These are phyloP conservation scores for Pemphigus obesinymphae DNA, from an alignment of 1,140 invertebrate species.

Conservation along the genomic window DNA sequence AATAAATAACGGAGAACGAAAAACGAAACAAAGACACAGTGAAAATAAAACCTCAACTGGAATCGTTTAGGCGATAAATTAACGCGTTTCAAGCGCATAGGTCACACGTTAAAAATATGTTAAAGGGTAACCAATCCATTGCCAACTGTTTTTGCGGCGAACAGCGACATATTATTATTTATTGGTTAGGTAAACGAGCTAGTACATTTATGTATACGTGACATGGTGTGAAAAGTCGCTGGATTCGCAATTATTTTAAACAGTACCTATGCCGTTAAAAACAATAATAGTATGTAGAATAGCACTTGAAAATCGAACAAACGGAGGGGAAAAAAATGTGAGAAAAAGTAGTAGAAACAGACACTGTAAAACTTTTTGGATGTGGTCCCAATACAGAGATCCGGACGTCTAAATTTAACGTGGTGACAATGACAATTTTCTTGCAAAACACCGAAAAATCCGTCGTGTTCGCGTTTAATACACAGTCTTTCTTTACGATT, in stretches of 20 bases:
- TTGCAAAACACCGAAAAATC: slow-evolving; percentile 30
- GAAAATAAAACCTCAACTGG: slow-evolving; percentile 12
- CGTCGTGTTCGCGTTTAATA: not conserved
- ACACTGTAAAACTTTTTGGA: slow-evolving; percentile 29
- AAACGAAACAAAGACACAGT: not conserved
- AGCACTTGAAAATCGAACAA: not conserved
- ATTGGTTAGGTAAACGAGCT: no score
- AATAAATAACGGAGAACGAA: not conserved
- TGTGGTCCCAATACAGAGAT: slow-evolving; percentile 5
- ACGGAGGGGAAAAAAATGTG: not conserved
- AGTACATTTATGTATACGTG: no score
- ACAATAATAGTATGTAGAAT: not conserved
- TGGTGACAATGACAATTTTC: slow-evolving; percentile 30
- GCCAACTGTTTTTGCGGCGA: not conserved
- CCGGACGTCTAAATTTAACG: slow-evolving; percentile 35
- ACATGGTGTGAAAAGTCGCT: not conserved
- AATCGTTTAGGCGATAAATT: slow-evolving; percentile 35
- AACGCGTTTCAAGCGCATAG: slow-evolving; percentile 17
- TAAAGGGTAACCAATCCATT: not conserved
- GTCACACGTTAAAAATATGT: slow-evolving; percentile 33
- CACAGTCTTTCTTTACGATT: not conserved
- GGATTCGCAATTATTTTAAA: not conserved
- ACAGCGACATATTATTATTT: not conserved
- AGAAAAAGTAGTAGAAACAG: no score
- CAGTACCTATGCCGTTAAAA: not conserved